Base-by-base conservation (phyloP, 2,888 invertebrate species). In the Cantharis rufa region DNA sequence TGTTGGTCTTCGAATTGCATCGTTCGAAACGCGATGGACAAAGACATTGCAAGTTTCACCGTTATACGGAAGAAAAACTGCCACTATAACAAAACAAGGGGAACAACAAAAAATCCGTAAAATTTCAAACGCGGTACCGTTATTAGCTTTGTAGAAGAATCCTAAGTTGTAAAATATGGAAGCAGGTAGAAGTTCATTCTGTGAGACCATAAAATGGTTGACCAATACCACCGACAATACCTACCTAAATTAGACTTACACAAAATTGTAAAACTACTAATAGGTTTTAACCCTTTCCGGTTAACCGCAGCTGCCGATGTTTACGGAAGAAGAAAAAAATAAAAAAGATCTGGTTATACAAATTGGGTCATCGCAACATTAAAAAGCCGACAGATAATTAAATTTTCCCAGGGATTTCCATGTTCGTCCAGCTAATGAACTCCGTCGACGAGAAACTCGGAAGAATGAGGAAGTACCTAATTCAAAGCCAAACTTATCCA, bases 141-240 rank as follows among this genome's bases (percentile, higher is more conserved):
- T 74, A 74, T 74, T 74, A 74, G 21, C 70, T 74, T 27, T 48
- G 64, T 15, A 66, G 9, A 68, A 70, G 68, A 75, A 71, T 75
- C 71, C 71, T 15, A 32, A 73, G 74, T 74, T 77, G 77, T 73
- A 74, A 74, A 77, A 74, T 77, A 68, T 71, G 66, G 18, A 18
- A 24, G 74, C 77, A 77, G 77, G 77, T 77, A 77, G 77, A 71
- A 66, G 70, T 66, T 21, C 18, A 18, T 61, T 62, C 28, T 63
- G 62, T 24, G 10, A 10, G 27, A 71, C 72, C 32, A 21, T 27
- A 63, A 69, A 62, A 62, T 74, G 74, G 64, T 70, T 64, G 13
- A 15, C 64, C 15, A 64, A 64, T 63, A 63, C 16, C 27, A 63
- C 16, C 27, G 3, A 28, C 27, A 28, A 28, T 28, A 28, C 21